phyloP scores from a whole-genome alignment of 2,113 vertebrate species.

The Pan troglodytes region NHGRI_mPanTro3-v2.1_pri NC_072401.2:55484001-55484500 shows the following conservation, averaged over 20 bases:
- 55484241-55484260: background rate
- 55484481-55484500: no score
- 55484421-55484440: no score
- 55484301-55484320: background rate
- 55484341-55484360: no score
- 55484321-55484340: no score
- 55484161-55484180: background rate
- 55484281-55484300: background rate
- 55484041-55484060: conserved; percentile 54
- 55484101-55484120: background rate
- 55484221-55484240: background rate
- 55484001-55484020: conserved; percentile 18
- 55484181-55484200: background rate
- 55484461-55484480: no score
- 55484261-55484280: no score
- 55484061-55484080: conserved; percentile 6
- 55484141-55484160: background rate
- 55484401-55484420: no score
- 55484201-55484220: background rate
- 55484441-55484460: no score
- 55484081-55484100: background rate
- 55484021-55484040: conserved; percentile 34
- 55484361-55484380: no score
- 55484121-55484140: background rate
- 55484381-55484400: no score